These are phyloP conservation scores for Sinocyclocheilus anshuiensis DNA, from an alignment of 2,113 vertebrate genomes.

Conservation along the genomic window DNA sequence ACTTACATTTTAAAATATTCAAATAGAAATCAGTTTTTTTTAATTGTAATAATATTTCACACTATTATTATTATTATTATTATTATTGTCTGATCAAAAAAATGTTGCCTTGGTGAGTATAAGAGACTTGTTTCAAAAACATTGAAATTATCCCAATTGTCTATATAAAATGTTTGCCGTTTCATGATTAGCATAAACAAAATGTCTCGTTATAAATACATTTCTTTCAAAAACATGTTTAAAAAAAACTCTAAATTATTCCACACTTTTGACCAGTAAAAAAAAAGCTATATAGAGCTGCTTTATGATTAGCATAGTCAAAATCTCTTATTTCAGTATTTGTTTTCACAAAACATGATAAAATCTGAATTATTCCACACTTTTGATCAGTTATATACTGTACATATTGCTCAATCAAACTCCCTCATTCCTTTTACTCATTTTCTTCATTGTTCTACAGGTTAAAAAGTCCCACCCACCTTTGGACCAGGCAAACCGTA, in stretches of 20 bases:
- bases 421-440: not conserved
- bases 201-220: not conserved
- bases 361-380: not conserved
- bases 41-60: not conserved
- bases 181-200: not conserved
- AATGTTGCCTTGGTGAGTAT: not conserved
- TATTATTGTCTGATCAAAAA: not conserved
- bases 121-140: not conserved
- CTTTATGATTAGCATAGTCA: no score
- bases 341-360: no score
- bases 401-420: no score
- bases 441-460: not conserved
- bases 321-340: no score
- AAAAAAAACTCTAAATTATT: not conserved
- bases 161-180: not conserved
- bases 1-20: not conserved
- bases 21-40: not conserved
- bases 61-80: not conserved
- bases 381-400: not conserved
- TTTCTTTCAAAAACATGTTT: no score
- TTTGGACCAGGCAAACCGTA: conserved; percentile 87
- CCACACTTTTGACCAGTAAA: not conserved
- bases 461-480: conserved; percentile 66
- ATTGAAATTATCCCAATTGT: not conserved
- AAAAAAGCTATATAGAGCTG: not conserved